Base-by-base conservation (phyloP, 2,888 invertebrate species). In the Stenodema calcarata region DNA sequence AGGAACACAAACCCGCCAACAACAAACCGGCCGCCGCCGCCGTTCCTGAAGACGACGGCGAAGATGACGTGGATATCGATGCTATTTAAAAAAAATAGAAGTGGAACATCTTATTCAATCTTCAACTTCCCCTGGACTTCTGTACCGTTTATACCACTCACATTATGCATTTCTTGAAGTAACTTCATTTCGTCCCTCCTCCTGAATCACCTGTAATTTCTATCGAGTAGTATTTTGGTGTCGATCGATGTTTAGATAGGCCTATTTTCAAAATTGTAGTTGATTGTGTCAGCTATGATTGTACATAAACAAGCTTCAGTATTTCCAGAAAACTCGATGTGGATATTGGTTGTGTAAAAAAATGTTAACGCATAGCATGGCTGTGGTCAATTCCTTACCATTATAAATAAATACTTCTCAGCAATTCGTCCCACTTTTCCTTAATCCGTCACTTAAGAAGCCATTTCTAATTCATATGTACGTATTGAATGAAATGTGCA, bases 11-110 rank as follows among this genome's bases (percentile, higher is more conserved):
- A 80, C 86, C 88, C 12, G 89, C 90, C 89, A 91, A 90, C 90
- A 92, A 90, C 90, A 92, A 88, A 90, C 92, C 89, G 89, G 90
- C 90, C 89, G 91, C 90, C 89, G 92, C 91, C 87, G 92, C 92
- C 89, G 91, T 90, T 89, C 92, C 91, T 87, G 92, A 92, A 73
- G 94, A 94, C 81, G 95, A 95, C 89, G 96, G 94, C 88, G 96
- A 93, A 88, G 95, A 95, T 90, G 97, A 97, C 91, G 95, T 97
- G 90, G 97, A 97, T 92, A 97, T 97, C 91, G 97, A 97, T 93
- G 97, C 96, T 92, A 97, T 97, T 91, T 97, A 96, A 35, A 79
- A 30, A 27, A 47, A 50, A 79, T 14, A 16, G 44, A 73, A 42
- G 18, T 41, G 73, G 7, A 69, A 75, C 78, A 0, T 41, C 41